Base-by-base conservation (phyloP, 2,888 invertebrate genomes). In the Netelia virgata region DNA sequence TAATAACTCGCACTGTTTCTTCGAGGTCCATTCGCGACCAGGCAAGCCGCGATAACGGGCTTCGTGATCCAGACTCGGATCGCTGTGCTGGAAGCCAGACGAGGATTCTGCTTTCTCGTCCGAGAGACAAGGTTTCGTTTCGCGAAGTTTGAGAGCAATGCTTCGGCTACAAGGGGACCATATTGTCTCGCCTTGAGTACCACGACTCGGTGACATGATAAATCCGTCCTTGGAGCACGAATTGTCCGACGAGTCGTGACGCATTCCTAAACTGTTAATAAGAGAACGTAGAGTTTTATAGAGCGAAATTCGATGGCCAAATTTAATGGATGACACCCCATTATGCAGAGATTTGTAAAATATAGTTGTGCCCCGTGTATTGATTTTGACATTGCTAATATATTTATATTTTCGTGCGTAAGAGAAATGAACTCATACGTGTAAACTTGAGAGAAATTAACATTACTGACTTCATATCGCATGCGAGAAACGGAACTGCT, bases 191-290 rank as follows among this genome's bases (percentile, higher is more conserved):
- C 97, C 97, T 88, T 95, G 95, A 47, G 96, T 96, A 64, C 97
- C 97, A 86, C 97, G 95, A 2, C 97, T 97, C 0, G 97, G 96
- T 0, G 97, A 97, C 97, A 97, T 97, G 87, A 97, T 96, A 94
- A 95, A 97, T 1, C 97, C 97, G 91, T 97, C 97, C 90, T 96
- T 96, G 0, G 96, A 95, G 90, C 97, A 97, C 77, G 93, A 92
- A 92, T 97, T 97, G 55, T 96, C 96, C 18, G 95, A 95, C 53
- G 96, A 96, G 90, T 97, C 97, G 92, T 97, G 97, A 88, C 96
- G 96, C 97, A 97, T 97, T 83, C 97, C 97, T 91, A 97, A 93
- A 91, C 97, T 97, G 68, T 36, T 23, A n/a, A 69, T 75, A 69
- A 41, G 6, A 36, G 36, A 36, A 36, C 6, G 0, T 36, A 36